Conservation (phyloP, 2,888 invertebrate species). For the Platypus cylindrus region DNA sequence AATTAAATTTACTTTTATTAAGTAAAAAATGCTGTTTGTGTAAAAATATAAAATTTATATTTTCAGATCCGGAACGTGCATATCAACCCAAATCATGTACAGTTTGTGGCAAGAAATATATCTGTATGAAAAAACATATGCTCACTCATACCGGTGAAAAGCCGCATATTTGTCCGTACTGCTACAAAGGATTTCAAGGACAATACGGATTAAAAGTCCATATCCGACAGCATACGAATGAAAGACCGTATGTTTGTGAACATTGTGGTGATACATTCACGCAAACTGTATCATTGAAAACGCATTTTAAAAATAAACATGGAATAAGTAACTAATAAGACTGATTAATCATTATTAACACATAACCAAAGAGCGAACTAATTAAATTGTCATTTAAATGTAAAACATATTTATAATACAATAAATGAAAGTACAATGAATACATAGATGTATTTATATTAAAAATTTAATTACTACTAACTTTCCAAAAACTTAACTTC, state of each 20-base stretch:
- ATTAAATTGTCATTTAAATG: too few species aligned
- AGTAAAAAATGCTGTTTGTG: not conserved
- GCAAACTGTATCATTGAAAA: constrained; percentile 25
- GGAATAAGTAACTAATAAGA: too few species aligned
- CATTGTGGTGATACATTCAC: constrained; percentile 20
- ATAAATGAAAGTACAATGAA: too few species aligned
- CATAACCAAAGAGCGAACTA: too few species aligned
- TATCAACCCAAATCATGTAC: too few species aligned
- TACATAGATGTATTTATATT: too few species aligned
- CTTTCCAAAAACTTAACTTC: constrained; percentile 48
- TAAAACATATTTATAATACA: too few species aligned
- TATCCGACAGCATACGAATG: constrained; percentile 26
- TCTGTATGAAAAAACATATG: constrained; percentile 24
- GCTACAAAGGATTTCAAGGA: constrained; percentile 25
- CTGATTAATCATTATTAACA: too few species aligned
- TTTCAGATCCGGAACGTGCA: constrained; percentile 25
- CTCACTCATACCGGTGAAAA: constrained; percentile 26
- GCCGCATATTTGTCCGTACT: constrained; percentile 22
- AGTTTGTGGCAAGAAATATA: constrained; percentile 25
- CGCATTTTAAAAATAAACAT: constrained; percentile 27
- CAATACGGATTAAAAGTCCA: constrained; percentile 24
- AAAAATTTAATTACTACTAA: too few species aligned
- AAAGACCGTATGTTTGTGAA: constrained; percentile 24
- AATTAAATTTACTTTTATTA: constrained; percentile 12
- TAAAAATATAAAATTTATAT: not conserved